Conservation (phyloP, 1,140 invertebrate genomes). For the Colletes latitarsis region DNA sequence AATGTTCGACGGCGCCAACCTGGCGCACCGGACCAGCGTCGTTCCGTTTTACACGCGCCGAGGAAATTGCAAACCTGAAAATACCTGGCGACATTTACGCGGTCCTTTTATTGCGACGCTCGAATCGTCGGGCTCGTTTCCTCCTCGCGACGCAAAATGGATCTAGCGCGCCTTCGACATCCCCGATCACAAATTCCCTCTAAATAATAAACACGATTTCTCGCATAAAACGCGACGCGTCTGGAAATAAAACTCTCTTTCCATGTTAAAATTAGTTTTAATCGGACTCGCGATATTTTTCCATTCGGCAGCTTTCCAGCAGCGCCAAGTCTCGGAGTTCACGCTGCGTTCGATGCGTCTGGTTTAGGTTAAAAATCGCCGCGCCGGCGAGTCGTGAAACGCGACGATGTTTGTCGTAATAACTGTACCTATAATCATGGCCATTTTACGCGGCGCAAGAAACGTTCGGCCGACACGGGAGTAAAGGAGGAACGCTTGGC, state of each 20-base stretch:
- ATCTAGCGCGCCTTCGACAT: too few relatives aligned
- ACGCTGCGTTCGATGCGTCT: too few relatives aligned
- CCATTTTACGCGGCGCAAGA: conserved; percentile 20
- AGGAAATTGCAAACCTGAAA: conserved; percentile 42
- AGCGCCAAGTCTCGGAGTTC: too few relatives aligned
- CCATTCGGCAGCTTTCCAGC: too few relatives aligned
- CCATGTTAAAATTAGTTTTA: too few relatives aligned
- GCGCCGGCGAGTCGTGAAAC: not conserved
- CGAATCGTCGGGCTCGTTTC: not conserved
- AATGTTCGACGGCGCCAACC: conserved; percentile 50
- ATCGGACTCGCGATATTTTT: too few relatives aligned
- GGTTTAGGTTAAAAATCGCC: too few relatives aligned
- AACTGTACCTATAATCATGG: conserved; percentile 38
- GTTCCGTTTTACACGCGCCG: not conserved
- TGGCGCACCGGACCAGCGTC: conserved; percentile 24
- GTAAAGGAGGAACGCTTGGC: conserved; percentile 1
- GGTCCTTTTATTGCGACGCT: conserved; percentile 44
- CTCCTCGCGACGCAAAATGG: not conserved
- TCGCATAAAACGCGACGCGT: not conserved
- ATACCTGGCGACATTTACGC: conserved; percentile 20
- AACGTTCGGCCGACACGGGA: not conserved
- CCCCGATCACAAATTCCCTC: too few relatives aligned
- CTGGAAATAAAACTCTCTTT: too few relatives aligned
- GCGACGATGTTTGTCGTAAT: conserved; percentile 13
- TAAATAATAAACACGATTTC: not conserved